Percentiles rank a stretch among this genome's conserved stretches.
phyloP scores from a whole-genome alignment of 2,888 invertebrate species.

The Lycophotia porphyrea region DNA sequence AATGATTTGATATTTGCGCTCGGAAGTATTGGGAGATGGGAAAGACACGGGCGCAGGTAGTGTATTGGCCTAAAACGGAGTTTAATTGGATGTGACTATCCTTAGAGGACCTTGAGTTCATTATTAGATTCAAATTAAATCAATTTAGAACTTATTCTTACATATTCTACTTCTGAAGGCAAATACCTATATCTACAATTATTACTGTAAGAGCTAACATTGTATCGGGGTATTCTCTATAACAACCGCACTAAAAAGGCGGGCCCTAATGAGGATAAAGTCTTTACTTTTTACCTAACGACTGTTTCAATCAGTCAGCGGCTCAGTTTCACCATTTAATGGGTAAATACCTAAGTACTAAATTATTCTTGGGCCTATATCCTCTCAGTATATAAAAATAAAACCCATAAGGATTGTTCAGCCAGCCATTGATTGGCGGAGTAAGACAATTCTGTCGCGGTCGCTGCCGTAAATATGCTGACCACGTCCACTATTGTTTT shows the following conservation, averaged over 20 bases:
- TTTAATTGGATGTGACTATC: not conserved
- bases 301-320: slow-evolving; percentile 46
- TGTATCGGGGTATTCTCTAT: not conserved
- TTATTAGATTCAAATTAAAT: not conserved
- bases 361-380: slow-evolving; percentile 41
- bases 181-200: not conserved
- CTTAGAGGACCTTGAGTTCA: not conserved
- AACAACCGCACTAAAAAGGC: slow-evolving; percentile 20
- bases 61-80: not conserved
- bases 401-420: slow-evolving; percentile 53
- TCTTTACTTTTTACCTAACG: slow-evolving; percentile 46
- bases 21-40: not conserved
- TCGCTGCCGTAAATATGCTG: slow-evolving; percentile 72
- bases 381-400: slow-evolving; percentile 49
- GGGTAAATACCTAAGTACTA: slow-evolving; percentile 44
- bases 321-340: slow-evolving; percentile 33
- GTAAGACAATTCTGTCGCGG: slow-evolving; percentile 71
- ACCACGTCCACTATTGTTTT: slow-evolving; percentile 84
- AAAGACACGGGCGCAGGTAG: not conserved
- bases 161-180: not conserved
- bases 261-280: slow-evolving; percentile 32
- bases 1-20: not conserved
- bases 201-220: not conserved
- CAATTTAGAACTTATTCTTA: not conserved
- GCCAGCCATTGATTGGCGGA: slow-evolving; percentile 74